Base-by-base conservation (phyloP, 1,140 invertebrate species). In the Euwallacea fornicatus region DNA sequence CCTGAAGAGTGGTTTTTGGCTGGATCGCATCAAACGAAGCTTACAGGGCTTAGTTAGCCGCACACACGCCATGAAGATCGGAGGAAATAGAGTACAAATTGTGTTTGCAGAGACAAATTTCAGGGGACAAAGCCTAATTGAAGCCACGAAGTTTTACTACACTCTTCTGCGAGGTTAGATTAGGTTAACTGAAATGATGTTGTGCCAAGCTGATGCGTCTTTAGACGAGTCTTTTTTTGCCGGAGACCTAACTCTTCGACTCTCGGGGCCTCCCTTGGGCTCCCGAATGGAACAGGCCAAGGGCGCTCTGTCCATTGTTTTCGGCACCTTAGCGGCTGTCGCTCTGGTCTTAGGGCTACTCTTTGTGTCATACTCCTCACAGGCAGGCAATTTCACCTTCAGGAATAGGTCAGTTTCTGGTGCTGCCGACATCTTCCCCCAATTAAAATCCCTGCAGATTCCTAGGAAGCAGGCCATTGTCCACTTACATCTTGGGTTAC, bases 401-500 rank as follows among this genome's bases (percentile, higher is more conserved):
- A 33, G 21, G 15, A 66, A 66, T 42, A 66, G 64, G 64, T 66
- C 42, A 15, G 7, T 64, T n/a, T 33, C 2, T 13, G 0, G 43
- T 46, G 7, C 13, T 10, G 0, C 9, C 7, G 46, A 50, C 9
- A 50, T 4, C 2, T 61, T 59, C 16, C 9, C 10, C 16, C 9
- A 46, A 46, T 9, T 62, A n/a, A 16, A 13, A 13, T 41, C 16
- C 9, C 46, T 67, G 13, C 53, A 67, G 65, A 47, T 42, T 67
- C 15, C 10, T 67, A 42, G 33, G 56, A 6, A 43, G 7, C 11
- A 42, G 54, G 11, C 54, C 65, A 7, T 50, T 67, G 7, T 56
- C 65, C 11, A 58, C 41, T n/a, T 67, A 67, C n/a, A 58, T 58
- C 9, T n/a, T 67, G 43, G 41, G 42, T 9, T 67, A 67, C 65